These are phyloP conservation scores for Mustelus asterias DNA, from an alignment of 2,113 vertebrate genomes.

Conservation along the genomic window DNA sequence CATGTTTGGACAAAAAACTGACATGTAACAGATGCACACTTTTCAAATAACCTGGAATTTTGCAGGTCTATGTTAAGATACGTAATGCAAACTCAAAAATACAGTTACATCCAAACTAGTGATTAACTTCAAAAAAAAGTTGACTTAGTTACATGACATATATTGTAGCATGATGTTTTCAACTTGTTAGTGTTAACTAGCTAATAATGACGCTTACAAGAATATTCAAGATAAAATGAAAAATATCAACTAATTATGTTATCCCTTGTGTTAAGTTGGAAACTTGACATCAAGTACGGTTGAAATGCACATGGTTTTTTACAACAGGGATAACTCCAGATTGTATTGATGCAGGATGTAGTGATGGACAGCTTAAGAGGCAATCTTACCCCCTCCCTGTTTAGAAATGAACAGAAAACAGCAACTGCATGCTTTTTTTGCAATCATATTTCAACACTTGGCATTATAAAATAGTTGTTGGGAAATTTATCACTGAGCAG, in stretches of 20 bases:
- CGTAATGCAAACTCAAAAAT: background rate
- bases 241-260: background rate
- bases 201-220: background rate
- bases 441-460: background rate
- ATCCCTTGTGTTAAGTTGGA: background rate
- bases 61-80: background rate
- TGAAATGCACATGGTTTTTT: background rate
- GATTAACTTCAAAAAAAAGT: background rate
- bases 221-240: background rate
- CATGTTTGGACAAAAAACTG: background rate
- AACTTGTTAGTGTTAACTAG: background rate
- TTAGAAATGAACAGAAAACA: background rate
- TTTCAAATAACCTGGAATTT: background rate
- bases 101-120: background rate
- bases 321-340: background rate
- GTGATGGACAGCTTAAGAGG: background rate
- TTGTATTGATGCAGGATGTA: background rate
- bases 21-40: background rate
- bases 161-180: background rate
- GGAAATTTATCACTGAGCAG: background rate
- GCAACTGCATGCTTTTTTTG: background rate
- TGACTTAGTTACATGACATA: background rate
- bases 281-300: background rate
- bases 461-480: background rate
- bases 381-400: background rate